Percentiles rank a stretch among this genome's conserved stretches.
These are phyloP conservation scores for Hydrochoerus hydrochaeris DNA, from an alignment of 2,113 vertebrate species.

Conservation along the genomic window DNA sequence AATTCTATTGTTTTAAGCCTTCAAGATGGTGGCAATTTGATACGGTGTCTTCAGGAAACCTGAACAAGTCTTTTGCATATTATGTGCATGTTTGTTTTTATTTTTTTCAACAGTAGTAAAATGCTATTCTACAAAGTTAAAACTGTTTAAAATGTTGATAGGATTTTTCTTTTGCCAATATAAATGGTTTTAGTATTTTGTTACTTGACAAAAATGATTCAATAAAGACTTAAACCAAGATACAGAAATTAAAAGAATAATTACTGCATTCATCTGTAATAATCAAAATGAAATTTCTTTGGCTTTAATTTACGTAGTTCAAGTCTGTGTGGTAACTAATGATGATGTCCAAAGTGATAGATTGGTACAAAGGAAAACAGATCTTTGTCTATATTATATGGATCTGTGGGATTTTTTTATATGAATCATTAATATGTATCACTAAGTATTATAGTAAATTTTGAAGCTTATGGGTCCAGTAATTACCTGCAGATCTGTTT, in stretches of 20 bases:
- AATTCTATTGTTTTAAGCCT: background rate
- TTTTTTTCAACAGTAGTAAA: background rate
- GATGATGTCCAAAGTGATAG: background rate
- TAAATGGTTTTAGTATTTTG: background rate
- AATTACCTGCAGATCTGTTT: background rate
- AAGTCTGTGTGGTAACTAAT: background rate
- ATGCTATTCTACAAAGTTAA: background rate
- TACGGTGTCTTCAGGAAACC: background rate
- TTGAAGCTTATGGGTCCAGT: background rate
- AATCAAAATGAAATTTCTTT: background rate
- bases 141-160: background rate
- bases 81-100: background rate
- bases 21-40: background rate
- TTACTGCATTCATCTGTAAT: background rate
- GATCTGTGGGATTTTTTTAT: too few species aligned
- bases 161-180: background rate
- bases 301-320: background rate
- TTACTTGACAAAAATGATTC: background rate
- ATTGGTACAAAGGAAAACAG: background rate
- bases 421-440: too few species aligned
- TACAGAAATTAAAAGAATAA: background rate
- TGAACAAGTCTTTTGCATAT: background rate
- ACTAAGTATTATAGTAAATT: background rate
- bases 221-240: background rate
- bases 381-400: background rate